These are phyloP conservation scores for Okapia johnstoni DNA, from an alignment of 2,113 vertebrate genomes.

Conservation along the genomic window DNA sequence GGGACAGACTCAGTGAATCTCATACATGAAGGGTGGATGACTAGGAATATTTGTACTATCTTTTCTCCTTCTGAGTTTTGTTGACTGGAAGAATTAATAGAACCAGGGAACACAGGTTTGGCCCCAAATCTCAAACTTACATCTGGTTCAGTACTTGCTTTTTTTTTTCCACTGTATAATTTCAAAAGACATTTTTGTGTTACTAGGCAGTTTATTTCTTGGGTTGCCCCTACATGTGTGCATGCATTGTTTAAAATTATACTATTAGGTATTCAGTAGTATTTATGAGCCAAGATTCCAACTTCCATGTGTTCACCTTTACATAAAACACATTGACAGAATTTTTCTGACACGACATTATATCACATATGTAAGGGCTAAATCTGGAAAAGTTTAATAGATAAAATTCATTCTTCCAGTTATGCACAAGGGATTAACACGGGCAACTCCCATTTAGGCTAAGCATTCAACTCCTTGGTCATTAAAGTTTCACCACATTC, in stretches of 20 bases:
- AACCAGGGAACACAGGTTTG: constrained; percentile 15
- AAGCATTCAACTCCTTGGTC: constrained; percentile 33
- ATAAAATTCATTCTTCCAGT: constrained; percentile 37
- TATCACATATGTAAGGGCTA: constrained; percentile 21
- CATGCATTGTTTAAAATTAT: constrained; percentile 43
- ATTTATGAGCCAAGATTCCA: constrained; percentile 41
- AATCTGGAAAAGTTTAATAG: constrained; percentile 71
- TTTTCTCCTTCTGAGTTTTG: not conserved
- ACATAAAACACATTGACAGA: constrained; percentile 54
- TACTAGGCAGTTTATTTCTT: constrained; percentile 20
- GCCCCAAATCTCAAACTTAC: constrained; percentile 34
- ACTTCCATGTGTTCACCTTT: constrained; percentile 55
- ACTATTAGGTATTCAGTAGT: constrained; percentile 37
- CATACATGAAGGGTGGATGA: not conserved
- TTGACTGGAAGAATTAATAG: not conserved
- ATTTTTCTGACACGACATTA: constrained; percentile 54
- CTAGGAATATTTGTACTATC: not conserved
- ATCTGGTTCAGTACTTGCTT: constrained; percentile 50
- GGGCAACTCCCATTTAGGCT: constrained; percentile 55
- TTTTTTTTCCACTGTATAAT: not conserved
- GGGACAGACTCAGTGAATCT: not conserved
- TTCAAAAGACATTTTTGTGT: constrained; percentile 43
- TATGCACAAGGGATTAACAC: constrained; percentile 54
- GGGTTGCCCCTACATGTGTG: not conserved
- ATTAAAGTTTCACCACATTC: constrained; percentile 44